Conservation (phyloP, 1,140 invertebrate species). For the Hypothenemus hampei region DNA sequence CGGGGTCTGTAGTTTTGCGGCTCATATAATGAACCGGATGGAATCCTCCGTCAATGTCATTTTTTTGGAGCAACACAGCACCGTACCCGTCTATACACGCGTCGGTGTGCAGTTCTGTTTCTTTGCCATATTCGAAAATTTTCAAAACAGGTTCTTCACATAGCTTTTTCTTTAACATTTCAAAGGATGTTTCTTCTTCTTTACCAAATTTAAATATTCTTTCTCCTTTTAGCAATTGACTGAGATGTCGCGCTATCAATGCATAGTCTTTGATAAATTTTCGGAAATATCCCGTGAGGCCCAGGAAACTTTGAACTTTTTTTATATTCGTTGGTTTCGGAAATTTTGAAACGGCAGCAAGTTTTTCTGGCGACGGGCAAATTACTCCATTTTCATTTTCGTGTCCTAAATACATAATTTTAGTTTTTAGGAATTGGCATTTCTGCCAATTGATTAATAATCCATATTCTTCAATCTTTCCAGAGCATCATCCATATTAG, state of each 20-base stretch:
- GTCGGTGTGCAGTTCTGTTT: constrained; percentile 36
- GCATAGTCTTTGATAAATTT: constrained; percentile 32
- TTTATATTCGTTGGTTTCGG: constrained; percentile 37
- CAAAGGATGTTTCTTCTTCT: constrained; percentile 20
- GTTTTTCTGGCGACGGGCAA: constrained; percentile 28
- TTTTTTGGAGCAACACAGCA: constrained; percentile 38
- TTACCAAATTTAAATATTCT: not conserved
- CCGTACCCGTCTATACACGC: constrained; percentile 36
- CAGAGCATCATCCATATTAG: constrained; percentile 15
- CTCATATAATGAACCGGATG: constrained; percentile 42
- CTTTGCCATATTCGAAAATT: constrained; percentile 36
- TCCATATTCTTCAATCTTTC: constrained; percentile 35
- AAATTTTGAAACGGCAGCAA: constrained; percentile 34
- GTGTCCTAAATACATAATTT: too few relatives aligned
- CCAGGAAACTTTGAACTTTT: constrained; percentile 34
- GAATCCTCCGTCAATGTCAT: constrained; percentile 38
- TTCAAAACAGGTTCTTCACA: constrained; percentile 39
- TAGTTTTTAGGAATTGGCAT: constrained; percentile 26
- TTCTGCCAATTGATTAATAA: constrained; percentile 43
- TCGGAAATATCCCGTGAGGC: constrained; percentile 41
- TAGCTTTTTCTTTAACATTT: constrained; percentile 21
- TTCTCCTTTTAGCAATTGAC: constrained; percentile 23
- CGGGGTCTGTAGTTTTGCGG: not conserved
- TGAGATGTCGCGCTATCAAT: constrained; percentile 34
- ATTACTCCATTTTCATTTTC: constrained; percentile 20